Evolutionary conservation across 2,797 vertebrate genomes (phyloP), one percentile per base, ranked within the genome.

Genomic region (Protosalanx chinensis): DNA sequence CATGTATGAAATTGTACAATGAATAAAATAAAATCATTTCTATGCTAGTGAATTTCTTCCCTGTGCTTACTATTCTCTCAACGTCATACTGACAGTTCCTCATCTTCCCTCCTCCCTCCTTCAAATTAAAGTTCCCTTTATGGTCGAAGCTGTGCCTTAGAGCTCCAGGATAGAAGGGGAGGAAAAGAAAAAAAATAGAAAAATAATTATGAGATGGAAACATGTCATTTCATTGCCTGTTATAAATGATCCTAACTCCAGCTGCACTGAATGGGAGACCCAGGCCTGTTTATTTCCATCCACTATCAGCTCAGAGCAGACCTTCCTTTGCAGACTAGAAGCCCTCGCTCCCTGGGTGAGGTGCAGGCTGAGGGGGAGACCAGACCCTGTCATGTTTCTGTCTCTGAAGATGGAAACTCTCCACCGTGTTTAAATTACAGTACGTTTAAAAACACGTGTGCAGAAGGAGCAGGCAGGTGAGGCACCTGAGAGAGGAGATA

Each of bases 381-480:
- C 41, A 46, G 41, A 0, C 41, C 73, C 67, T 70, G 70, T 77
- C 75, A 76, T 78, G 85, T 83, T 83, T 56, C 51, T n/a, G 6
- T 56, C 18, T 46, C 8, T 46, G 41, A 13, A 46, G 41, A 41
- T 8, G 37, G 37, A 41, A 41, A 46, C 41, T 46, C 41, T 46
- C 41, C 41, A 13, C 8, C 7, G 1, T 46, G 1, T 41, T 41
- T 10, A 41, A 7, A 41, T 41, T 41, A 41, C 37, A 37, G 6
- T 41, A 8, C 37, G 37, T 41, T 7, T 12, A 41, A 46, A 46
- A 8, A 46, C 4, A 6, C 41, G 41, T 46, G 41, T 6, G 2
- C 41, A 10, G 41, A 8, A 2, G 41, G 10, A 46, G 10, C 10
- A 46, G 41, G 41, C 41, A 46, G 41, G 41, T 46, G 10, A 46